phyloP scores from a whole-genome alignment of 2,797 vertebrate genomes.

The Galago senegalensis region DNA sequence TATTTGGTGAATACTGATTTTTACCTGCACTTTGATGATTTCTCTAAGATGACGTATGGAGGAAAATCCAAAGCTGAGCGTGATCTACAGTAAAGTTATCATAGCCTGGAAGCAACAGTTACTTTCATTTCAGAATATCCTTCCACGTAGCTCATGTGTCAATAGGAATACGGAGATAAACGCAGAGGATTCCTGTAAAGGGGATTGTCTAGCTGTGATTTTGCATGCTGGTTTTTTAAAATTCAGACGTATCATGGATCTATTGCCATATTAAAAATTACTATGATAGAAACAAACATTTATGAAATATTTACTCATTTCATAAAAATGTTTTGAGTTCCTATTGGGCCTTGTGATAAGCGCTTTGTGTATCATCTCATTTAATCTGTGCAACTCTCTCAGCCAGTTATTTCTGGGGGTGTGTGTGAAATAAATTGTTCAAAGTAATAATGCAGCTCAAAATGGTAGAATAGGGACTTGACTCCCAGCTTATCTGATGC shows the following conservation, averaged over 20 bases:
- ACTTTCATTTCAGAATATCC: background rate
- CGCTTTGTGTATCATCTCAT: background rate
- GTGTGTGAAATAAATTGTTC: background rate
- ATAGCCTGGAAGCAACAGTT: background rate
- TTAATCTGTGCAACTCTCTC: background rate
- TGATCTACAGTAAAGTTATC: background rate
- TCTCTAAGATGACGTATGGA: background rate
- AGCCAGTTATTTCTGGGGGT: background rate
- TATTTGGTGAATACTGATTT: slow-evolving; percentile 38
- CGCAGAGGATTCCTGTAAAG: too few species aligned
- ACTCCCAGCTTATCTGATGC: background rate
- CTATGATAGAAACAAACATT: background rate
- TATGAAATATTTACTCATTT: background rate
- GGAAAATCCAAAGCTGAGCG: background rate
- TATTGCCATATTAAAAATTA: slow-evolving; percentile 1
- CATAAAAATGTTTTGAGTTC: background rate
- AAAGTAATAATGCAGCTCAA: background rate
- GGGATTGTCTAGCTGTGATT: background rate
- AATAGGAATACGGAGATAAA: background rate
- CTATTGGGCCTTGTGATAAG: background rate
- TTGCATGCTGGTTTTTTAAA: background rate
- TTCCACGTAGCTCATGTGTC: background rate
- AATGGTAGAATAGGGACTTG: background rate
- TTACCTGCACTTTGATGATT: background rate
- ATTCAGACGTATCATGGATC: background rate